Percentiles rank a stretch among this genome's conserved stretches.
These are phyloP conservation scores for Tenebrio molitor DNA, from an alignment of 1,140 invertebrate genomes.

Conservation along the genomic window DNA sequence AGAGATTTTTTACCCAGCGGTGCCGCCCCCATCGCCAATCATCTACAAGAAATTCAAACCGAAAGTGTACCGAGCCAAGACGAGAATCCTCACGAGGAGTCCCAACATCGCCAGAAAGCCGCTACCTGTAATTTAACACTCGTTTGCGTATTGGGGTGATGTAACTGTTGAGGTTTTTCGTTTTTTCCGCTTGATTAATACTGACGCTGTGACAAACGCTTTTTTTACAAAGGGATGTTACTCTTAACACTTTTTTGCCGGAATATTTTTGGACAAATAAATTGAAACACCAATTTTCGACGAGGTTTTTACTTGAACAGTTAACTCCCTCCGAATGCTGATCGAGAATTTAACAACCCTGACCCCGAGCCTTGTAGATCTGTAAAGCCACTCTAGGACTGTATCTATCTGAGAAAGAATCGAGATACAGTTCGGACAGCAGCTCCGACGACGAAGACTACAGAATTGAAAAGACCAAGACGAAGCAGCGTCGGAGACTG, in stretches of 20 bases:
- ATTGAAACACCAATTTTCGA: neutral
- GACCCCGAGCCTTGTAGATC: slow-evolving; percentile 55
- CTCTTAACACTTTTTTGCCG: neutral
- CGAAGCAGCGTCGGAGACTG: slow-evolving; percentile 46
- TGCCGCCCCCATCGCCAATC: slow-evolving; percentile 73
- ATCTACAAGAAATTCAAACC: slow-evolving; percentile 56
- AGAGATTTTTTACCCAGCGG: slow-evolving; percentile 59
- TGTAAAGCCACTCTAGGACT: slow-evolving; percentile 62
- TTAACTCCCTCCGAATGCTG: slow-evolving; percentile 31
- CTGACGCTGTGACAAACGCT: neutral
- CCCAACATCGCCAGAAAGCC: slow-evolving; percentile 57
- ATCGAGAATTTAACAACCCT: neutral
- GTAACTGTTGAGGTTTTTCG: slow-evolving; percentile 17
- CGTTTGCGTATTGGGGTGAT: slow-evolving; percentile 13
- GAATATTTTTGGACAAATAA: slow-evolving; percentile 4
- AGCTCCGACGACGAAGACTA: slow-evolving; percentile 52
- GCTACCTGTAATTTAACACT: slow-evolving; percentile 56
- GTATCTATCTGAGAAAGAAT: slow-evolving; percentile 57
- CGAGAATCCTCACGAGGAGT: slow-evolving; percentile 41
- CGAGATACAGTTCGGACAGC: slow-evolving; percentile 52
- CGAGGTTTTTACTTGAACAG: slow-evolving; percentile 12
- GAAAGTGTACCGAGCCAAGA: slow-evolving; percentile 45
- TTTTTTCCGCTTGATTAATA: slow-evolving; percentile 8
- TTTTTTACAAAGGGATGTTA: neutral
- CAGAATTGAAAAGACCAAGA: slow-evolving; percentile 50